Conservation (phyloP, 2,797 vertebrate species). For the Smutsia temminckii region DNA sequence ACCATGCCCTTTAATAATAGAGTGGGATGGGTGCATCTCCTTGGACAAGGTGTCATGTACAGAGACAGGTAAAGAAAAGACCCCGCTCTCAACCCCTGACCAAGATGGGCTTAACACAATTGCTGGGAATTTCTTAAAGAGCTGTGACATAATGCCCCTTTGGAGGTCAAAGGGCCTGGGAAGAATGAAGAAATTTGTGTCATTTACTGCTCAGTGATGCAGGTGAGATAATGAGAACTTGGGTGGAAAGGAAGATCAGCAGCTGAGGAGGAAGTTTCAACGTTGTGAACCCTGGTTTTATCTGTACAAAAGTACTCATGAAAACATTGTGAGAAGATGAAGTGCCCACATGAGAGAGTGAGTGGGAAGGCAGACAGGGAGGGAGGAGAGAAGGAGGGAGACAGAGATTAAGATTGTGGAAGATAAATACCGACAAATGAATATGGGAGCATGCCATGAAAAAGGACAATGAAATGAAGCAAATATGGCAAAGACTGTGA, state of each 20-base stretch:
- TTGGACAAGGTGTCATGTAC: not conserved
- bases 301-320: not conserved
- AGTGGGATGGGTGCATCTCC: not conserved
- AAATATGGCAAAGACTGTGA: not conserved
- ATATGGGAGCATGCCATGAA: not conserved
- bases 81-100: rapidly evolving
- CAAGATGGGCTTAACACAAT: not conserved
- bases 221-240: not conserved
- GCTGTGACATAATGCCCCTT: not conserved
- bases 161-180: not conserved
- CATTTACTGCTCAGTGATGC: not conserved
- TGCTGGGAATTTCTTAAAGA: not conserved
- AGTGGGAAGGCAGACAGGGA: no score
- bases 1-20: not conserved
- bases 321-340: not conserved
- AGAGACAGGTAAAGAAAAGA: not conserved
- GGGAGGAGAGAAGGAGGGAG: not conserved
- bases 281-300: not conserved
- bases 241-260: not conserved
- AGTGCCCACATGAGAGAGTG: not conserved
- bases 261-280: not conserved
- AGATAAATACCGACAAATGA: not conserved
- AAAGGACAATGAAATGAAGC: not conserved
- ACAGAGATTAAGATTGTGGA: not conserved
- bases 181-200: not conserved